Evolutionary conservation across 2,888 invertebrate species (phyloP).

Genomic region (Temnothorax unifasciatus): DNA sequence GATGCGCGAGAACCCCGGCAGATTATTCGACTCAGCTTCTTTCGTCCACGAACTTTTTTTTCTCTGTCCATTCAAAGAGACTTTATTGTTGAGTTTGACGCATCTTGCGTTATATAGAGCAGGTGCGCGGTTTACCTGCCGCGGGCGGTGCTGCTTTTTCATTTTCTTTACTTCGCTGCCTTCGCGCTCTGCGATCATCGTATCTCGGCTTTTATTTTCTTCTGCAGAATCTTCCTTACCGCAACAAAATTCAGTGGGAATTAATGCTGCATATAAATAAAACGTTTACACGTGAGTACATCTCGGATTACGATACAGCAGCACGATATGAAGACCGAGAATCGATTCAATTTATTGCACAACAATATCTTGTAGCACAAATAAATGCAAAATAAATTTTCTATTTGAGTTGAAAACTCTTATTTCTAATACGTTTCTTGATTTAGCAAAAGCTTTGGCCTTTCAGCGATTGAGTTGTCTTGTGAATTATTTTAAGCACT

Average conservation of each 20-base stretch:
- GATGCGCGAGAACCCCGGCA: slow-evolving; percentile 29
- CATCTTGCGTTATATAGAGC: slow-evolving; percentile 72
- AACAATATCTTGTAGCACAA: neutral
- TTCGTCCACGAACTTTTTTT: neutral
- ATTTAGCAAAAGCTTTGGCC: neutral
- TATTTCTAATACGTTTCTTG: neutral
- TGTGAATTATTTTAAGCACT: neutral
- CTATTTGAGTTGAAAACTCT: neutral
- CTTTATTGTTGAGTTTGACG: slow-evolving; percentile 56
- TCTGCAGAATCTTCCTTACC: slow-evolving; percentile 41
- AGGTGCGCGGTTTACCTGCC: slow-evolving; percentile 78
- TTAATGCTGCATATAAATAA: slow-evolving; percentile 69
- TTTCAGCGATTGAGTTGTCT: neutral
- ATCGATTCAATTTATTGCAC: neutral
- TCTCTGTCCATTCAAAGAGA: slow-evolving; percentile 35
- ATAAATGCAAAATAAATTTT: slow-evolving; percentile 6
- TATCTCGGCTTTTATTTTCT: slow-evolving; percentile 57
- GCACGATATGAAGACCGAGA: neutral
- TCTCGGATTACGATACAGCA: slow-evolving; percentile 48
- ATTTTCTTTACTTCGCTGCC: slow-evolving; percentile 68
- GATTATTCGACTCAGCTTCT: slow-evolving; percentile 41
- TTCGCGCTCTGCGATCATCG: slow-evolving; percentile 56
- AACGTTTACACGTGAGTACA: slow-evolving; percentile 65
- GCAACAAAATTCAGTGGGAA: slow-evolving; percentile 47
- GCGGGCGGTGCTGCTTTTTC: slow-evolving; percentile 77